Conservation (phyloP, 2,888 invertebrate species). For the Cinara cedri region DNA sequence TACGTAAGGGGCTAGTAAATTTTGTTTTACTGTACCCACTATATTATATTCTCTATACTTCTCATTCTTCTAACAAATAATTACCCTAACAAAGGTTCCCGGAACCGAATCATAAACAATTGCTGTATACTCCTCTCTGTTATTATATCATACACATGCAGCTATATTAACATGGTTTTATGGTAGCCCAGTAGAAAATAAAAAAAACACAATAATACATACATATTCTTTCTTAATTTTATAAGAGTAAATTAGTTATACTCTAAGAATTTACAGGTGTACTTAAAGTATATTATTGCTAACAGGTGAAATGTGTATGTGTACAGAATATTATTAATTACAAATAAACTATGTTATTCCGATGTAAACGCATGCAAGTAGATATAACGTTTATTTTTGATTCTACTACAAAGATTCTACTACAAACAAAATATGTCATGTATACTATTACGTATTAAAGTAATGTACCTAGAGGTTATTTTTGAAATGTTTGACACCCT, state of each 20-base stretch:
- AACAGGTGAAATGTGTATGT: slow-evolving; percentile 18
- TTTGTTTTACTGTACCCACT: background rate
- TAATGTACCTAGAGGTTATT: background rate
- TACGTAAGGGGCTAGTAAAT: background rate
- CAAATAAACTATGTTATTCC: slow-evolving; percentile 28
- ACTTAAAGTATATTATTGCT: slow-evolving; percentile 14
- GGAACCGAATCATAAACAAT: slow-evolving; percentile 36
- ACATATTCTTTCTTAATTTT: slow-evolving; percentile 8
- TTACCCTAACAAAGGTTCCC: slow-evolving; percentile 18
- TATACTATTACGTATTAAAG: slow-evolving; percentile 9
- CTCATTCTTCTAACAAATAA: slow-evolving; percentile 31
- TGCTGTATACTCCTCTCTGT: background rate
- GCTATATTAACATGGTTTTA: slow-evolving; percentile 25
- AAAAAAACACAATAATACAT: slow-evolving; percentile 18
- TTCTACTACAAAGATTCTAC: slow-evolving; percentile 10
- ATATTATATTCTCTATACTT: background rate
- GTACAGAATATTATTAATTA: slow-evolving; percentile 1
- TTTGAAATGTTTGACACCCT: slow-evolving; percentile 3
- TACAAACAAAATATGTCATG: background rate
- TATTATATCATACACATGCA: slow-evolving; percentile 14
- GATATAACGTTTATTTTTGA: too few relatives aligned
- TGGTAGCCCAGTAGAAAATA: slow-evolving; percentile 4
- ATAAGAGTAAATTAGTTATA: background rate
- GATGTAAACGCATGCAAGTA: slow-evolving; percentile 4
- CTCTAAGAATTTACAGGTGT: slow-evolving; percentile 36